Base-by-base conservation (phyloP, 2,113 vertebrate species). In the Rhinolophus ferrumequinum region DNA sequence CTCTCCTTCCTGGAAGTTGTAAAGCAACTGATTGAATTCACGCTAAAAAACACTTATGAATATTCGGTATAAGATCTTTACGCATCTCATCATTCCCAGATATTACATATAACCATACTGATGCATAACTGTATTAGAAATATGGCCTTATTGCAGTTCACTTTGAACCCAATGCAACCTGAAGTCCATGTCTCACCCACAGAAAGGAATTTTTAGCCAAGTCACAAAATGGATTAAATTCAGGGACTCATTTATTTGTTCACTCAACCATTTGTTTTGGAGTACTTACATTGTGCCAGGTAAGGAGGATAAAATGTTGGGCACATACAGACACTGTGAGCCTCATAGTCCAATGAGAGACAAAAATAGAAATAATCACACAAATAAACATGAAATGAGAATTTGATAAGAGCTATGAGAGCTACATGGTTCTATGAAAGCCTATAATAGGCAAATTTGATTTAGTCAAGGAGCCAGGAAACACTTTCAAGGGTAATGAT, bases 61-160 rank as follows among this genome's bases (percentile, higher is more conserved):
- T 96, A 96, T 97, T 96, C 96, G 95, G n/a, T 79, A 16, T 85
- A 88, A 87, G 62, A 95, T 97, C 60, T 96, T 96, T 90, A 96
- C 93, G 70, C 47, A 79, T 93, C 76, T 96, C 84, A 72, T 95
- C 50, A 33, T 95, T 94, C 60, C 16, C n/a, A 81, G 83, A 47
- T 90, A 82, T 94, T 96, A 95, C 97, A 94, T 81, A 69, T n/a
- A 92, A 95, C 70, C 58, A 70, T 10, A 62, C 3, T 81, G 81
- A 85, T 90, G 91, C 96, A 85, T 85, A 94, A 92, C 84, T 94
- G 66, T 14, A n/a, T 80, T 96, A 90, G 81, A 97, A 96, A 97
- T 96, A 90, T 1, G 2, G 15, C 30, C 41, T 90, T 56, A 72
- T 77, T 80, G 19, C 35, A 44, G 18, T 22, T 94, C 47, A 94